These are phyloP conservation scores for Pediacus dermestoides DNA, from an alignment of 2,888 invertebrate species.

Conservation along the genomic window DNA sequence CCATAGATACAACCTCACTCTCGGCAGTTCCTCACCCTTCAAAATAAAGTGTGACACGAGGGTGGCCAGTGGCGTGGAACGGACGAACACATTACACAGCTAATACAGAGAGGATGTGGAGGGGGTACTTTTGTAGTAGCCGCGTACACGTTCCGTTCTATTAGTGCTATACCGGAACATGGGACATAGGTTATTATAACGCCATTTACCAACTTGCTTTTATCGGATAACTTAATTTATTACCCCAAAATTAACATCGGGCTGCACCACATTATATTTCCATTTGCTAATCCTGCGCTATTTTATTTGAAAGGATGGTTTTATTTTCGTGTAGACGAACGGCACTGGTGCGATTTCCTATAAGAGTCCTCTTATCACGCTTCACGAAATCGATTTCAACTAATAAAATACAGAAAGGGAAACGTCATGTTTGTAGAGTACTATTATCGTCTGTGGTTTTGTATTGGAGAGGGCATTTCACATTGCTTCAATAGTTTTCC, in stretches of 20 bases:
- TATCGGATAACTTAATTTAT: too few relatives aligned
- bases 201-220: constrained; percentile 8
- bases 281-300: too few relatives aligned
- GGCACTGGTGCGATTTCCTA: constrained; percentile 21
- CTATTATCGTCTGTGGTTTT: constrained; percentile 26
- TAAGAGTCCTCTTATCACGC: constrained; percentile 29
- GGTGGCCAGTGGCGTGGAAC: constrained; percentile 36
- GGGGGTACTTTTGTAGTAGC: constrained; percentile 23
- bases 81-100: constrained; percentile 32
- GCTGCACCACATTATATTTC: too few relatives aligned
- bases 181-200: constrained; percentile 11
- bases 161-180: constrained; percentile 17
- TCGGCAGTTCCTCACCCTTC: constrained; percentile 20
- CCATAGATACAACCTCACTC: constrained; percentile 8
- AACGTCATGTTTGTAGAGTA: constrained; percentile 33
- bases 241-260: too few relatives aligned
- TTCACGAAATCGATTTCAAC: constrained; percentile 34
- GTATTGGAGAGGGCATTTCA: constrained; percentile 3
- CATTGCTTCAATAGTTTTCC: constrained; percentile 1
- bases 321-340: too few relatives aligned
- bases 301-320: too few relatives aligned
- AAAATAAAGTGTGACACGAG: constrained; percentile 20
- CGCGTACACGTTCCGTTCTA: constrained; percentile 32
- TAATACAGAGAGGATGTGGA: constrained; percentile 21
- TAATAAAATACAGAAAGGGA: constrained; percentile 36